phyloP scores from a whole-genome alignment of 2,113 vertebrate genomes.

The Peromyscus maniculatus region DNA sequence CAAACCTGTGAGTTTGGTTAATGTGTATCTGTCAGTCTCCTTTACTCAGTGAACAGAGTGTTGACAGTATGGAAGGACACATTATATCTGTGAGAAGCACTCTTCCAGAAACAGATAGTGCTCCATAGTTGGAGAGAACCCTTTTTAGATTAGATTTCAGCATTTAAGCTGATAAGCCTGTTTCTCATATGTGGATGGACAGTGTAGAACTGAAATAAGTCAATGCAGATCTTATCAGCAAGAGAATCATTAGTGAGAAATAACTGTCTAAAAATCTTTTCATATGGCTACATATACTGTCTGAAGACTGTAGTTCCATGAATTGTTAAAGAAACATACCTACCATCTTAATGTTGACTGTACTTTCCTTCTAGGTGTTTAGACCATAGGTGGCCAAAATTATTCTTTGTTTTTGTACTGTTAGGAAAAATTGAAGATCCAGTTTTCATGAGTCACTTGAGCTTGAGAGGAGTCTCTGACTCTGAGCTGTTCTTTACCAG shows the following conservation, averaged over 20 bases:
- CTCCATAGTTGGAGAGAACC: not conserved
- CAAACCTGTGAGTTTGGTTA: not conserved
- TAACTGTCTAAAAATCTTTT: not conserved
- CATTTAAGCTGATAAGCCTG: not conserved
- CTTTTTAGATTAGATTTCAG: not conserved
- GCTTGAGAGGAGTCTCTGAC: not conserved
- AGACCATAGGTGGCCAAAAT: not conserved
- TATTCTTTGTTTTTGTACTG: not conserved
- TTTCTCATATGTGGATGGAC: not conserved
- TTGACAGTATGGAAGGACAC: not conserved
- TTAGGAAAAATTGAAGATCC: not conserved
- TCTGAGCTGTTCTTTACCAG: not conserved
- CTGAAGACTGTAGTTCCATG: not conserved
- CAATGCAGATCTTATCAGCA: not conserved
- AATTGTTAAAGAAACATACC: not conserved
- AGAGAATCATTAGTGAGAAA: not conserved
- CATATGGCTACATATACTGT: no score
- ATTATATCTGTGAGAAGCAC: not conserved
- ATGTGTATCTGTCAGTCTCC: not conserved
- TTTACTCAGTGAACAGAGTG: not conserved
- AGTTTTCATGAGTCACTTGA: not conserved
- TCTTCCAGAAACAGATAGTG: not conserved
- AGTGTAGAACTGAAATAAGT: not conserved
- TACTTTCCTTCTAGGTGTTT: not conserved
- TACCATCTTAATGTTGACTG: not conserved